Base-by-base conservation (phyloP, 2,113 vertebrate species). In the Tachuris rubrigastra region DNA sequence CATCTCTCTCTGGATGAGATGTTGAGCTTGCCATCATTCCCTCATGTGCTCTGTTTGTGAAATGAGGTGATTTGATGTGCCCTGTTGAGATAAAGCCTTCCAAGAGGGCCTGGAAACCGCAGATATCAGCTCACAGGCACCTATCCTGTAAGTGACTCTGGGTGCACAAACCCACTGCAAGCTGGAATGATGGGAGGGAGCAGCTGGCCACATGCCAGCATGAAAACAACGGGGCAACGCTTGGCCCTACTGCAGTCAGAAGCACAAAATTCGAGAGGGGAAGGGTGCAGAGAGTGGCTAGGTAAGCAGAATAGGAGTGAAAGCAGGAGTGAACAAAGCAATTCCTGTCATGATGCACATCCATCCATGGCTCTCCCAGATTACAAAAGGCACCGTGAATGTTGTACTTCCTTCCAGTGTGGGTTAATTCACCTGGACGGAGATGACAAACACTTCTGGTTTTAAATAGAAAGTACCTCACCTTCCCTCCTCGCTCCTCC, bases 401-500 rank as follows among this genome's bases (percentile, higher is more conserved):
- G 47, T 67, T 8, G 3, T 55, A 59, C 78, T 95, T 91, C 75
- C 92, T 90, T 92, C 73, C 68, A 93, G 66, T 10, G 25, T 39
- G 65, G 69, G 49, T 90, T 84, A 90, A 81, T 85, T 87, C 72
- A 93, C 49, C 79, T 80, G 90, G 76, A 78, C 2, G 1, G 59
- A 91, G 47, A 96, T 88, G 90, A 83, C 72, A 96, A 91, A 92
- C 68, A 8, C 44, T 84, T 81, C 80, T 74, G 52, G 72, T 93
- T 93, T 96, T 90, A 96, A 95, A 93, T 46, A 97, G 50, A 86
- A 95, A 95, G 76, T 49, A 87, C 81, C 72, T 96, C 84, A n/a
- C 39, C 86, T 83, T 81, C 76, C 93, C 73, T 81, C 18, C 71
- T 23, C 8, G 9, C 16, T 69, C 65, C 83, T 93, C 84, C 89